Base-by-base conservation (phyloP, 2,797 vertebrate genomes). In the Sebastes melanostomus region DNA sequence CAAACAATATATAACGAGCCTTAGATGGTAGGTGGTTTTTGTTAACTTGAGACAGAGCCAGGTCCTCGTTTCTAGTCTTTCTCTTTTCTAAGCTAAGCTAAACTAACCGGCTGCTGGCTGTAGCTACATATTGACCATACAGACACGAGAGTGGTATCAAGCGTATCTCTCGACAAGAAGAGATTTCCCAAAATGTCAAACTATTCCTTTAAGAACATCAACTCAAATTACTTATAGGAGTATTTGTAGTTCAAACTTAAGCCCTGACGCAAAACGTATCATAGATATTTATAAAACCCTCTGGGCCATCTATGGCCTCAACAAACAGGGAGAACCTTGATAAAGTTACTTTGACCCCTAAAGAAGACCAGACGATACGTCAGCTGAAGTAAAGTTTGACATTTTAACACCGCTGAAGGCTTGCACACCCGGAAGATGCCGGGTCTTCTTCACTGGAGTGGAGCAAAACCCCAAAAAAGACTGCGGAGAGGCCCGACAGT, bases 381-480 rank as follows among this genome's bases (percentile, higher is more conserved):
- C 42, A 75, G 74, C 66, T 77, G 30, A 80, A 75, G 67, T 65
- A 34, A 78, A 69, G 80, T 74, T 38, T 82, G 80, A 84, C 68
- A 80, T 83, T 88, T 78, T 68, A 42, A 79, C 67, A 63, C n/a
- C 3, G 18, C 32, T 38, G 54, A 77, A 72, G 80, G 66, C 59
- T 82, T 12, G 22, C 66, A 76, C 77, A 75, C 78, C 61, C 25
- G 1, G 60, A 77, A 78, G 81, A 87, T 32, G 14, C 4, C 3
- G 0, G 72, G 36, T 81, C 75, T 85, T 93, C 90, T 81, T 84
- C 73, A 89, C 52, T 84, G 80, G 60, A 91, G 77, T 81, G 83
- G 58, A 89, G 84, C 83, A 66, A 80, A 86, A 84, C 73, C 60
- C 81, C 74, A 79, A 85, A 84, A 88, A 88, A 88, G 78, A 73